phyloP scores from a whole-genome alignment of 2,113 vertebrate genomes.

The Pteronura brasiliensis region DNA sequence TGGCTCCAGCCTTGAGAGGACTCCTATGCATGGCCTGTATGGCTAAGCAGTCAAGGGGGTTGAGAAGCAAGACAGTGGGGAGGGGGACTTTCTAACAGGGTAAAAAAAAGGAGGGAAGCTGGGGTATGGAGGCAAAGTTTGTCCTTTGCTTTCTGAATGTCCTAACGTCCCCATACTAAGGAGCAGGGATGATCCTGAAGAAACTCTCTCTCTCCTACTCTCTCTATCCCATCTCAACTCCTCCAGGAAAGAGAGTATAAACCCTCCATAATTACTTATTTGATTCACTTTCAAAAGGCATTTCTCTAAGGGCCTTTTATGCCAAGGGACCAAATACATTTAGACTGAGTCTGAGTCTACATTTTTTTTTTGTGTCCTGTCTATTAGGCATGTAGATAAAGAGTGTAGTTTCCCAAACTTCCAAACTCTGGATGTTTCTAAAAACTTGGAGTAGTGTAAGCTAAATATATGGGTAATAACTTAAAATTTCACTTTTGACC shows the following conservation, averaged over 20 bases:
- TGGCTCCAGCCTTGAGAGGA: neutral
- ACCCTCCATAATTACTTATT: neutral
- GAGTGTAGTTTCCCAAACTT: neutral
- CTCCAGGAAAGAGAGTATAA: neutral
- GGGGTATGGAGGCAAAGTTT: neutral
- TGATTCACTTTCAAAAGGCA: neutral
- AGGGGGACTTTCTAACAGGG: neutral
- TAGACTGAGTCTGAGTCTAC: neutral
- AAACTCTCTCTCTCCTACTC: neutral
- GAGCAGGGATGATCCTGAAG: neutral
- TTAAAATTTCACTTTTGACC: slow-evolving; percentile 7
- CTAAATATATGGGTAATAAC: neutral
- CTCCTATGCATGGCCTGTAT: neutral
- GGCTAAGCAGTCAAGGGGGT: neutral
- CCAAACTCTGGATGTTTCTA: neutral
- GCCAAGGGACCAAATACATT: neutral
- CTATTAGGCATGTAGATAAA: neutral
- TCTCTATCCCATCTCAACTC: neutral
- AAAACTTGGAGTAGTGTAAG: neutral
- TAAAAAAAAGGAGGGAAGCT: neutral
- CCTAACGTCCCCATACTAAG: neutral
- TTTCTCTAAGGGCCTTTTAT: neutral
- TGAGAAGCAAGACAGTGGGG: neutral
- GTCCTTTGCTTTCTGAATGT: neutral
- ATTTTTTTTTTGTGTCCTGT: neutral